phyloP scores from a whole-genome alignment of 2,113 vertebrate genomes.

The Planiliza haematocheilus region DNA sequence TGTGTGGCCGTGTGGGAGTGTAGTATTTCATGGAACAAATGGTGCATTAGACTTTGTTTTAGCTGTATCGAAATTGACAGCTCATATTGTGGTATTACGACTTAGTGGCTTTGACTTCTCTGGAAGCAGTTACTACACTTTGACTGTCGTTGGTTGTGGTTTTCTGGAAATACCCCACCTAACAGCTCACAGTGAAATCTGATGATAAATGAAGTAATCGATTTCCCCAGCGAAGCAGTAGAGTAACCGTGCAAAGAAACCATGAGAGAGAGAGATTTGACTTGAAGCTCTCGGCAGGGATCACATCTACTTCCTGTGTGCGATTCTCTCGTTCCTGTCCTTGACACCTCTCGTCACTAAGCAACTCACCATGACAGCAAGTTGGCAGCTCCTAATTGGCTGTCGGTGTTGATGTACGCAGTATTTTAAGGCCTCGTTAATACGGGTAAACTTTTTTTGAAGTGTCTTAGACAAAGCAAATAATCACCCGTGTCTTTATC shows the following conservation, averaged over 20 bases:
- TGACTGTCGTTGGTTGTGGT: too few species aligned
- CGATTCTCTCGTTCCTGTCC: slow-evolving; percentile 39
- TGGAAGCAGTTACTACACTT: too few species aligned
- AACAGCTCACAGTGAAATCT: not conserved
- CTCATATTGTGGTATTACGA: not conserved
- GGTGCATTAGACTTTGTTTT: not conserved
- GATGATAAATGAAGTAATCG: not conserved
- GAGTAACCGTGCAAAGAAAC: not conserved
- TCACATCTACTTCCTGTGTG: slow-evolving; percentile 43
- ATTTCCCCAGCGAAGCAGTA: not conserved
- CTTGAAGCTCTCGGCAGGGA: slow-evolving; percentile 6
- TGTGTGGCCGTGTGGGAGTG: too few species aligned
- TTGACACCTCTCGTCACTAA: slow-evolving; percentile 56
- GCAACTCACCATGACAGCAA: slow-evolving; percentile 53
- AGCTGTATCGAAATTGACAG: too few species aligned
- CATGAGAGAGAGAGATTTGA: not conserved
- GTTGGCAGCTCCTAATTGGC: slow-evolving; percentile 46
- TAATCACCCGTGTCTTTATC: not conserved
- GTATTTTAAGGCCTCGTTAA: slow-evolving; percentile 25
- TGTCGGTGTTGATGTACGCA: slow-evolving; percentile 17
- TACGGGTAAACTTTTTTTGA: slow-evolving; percentile 5
- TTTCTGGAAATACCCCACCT: too few species aligned
- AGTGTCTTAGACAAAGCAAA: not conserved
- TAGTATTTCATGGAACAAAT: not conserved
- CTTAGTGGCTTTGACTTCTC: not conserved